Conservation (phyloP, 2,888 invertebrate species). For the Leptopilina myrica region DNA sequence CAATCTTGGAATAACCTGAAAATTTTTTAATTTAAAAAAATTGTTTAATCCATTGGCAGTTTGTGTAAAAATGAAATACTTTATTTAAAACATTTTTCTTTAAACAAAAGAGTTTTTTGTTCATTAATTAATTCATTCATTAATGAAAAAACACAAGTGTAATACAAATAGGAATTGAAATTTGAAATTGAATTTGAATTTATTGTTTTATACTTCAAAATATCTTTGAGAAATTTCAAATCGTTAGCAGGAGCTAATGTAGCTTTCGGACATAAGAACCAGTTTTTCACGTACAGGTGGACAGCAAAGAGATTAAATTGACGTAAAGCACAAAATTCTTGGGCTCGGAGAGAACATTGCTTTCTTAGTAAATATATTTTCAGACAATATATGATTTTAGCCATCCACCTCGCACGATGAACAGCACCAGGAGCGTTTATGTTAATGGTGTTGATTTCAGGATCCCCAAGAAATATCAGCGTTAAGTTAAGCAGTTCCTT, state of each 20-base stretch:
- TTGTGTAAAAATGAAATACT: no score
- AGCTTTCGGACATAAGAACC: neutral
- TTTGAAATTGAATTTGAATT: neutral
- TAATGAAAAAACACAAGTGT: no score
- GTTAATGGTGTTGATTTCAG: neutral
- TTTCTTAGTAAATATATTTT: slow-evolving; percentile 14
- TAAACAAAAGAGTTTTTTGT: no score
- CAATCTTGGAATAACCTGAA: neutral
- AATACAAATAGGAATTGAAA: no score
- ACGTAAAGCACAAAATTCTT: neutral
- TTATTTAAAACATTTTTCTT: no score
- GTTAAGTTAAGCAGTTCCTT: slow-evolving; percentile 5
- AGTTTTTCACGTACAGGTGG: neutral
- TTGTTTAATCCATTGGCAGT: no score
- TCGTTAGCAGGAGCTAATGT: slow-evolving; percentile 11
- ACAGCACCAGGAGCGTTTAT: slow-evolving; percentile 1
- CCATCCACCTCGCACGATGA: slow-evolving; percentile 20
- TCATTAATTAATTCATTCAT: no score
- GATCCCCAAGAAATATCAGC: slow-evolving; percentile 7
- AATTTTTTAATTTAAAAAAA: no score
- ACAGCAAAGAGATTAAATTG: slow-evolving; percentile 7
- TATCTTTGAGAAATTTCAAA: slow-evolving; percentile 16
- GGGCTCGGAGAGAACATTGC: neutral
- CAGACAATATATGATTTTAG: slow-evolving; percentile 21
- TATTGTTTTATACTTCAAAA: neutral